A percentile compares a stretch with the other conserved stretches of the same genome.
Evolutionary conservation across 2,888 invertebrate genomes (phyloP).

Genomic region (Cephus runcator): DNA sequence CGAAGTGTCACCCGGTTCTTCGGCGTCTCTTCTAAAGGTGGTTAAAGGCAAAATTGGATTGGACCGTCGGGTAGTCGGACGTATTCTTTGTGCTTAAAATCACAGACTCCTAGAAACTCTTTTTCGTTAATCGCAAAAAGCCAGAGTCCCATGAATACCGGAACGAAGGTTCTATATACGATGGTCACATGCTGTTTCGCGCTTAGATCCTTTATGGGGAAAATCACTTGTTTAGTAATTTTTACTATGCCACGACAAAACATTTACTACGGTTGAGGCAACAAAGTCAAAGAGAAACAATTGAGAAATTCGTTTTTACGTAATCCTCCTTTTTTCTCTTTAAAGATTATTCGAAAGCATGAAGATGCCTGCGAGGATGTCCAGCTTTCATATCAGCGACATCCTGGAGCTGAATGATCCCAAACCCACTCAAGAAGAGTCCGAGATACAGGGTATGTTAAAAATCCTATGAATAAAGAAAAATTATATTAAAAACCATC

Average conservation of each 20-base stretch:
- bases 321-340: constrained; percentile 32
- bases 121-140: constrained; percentile 5
- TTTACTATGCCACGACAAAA: neutral
- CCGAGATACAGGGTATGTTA: constrained; percentile 51
- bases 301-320: constrained; percentile 6
- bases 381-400: constrained; percentile 93
- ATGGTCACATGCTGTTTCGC: neutral
- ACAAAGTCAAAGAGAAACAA: neutral
- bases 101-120: neutral
- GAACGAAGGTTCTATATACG: neutral
- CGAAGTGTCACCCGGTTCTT: constrained; percentile 28
- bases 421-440: constrained; percentile 55
- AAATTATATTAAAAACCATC: neutral
- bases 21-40: constrained; percentile 11
- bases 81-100: neutral
- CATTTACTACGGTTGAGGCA: neutral
- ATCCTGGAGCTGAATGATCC: constrained; percentile 89
- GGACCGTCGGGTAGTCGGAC: constrained; percentile 8
- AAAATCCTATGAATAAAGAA: neutral
- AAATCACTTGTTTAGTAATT: neutral
- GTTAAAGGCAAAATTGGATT: constrained; percentile 25
- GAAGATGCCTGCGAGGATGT: constrained; percentile 82
- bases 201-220: neutral
- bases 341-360: constrained; percentile 83
- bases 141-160: neutral